Evolutionary conservation across 2,888 invertebrate genomes (phyloP).

Genomic region (Phania funesta): DNA sequence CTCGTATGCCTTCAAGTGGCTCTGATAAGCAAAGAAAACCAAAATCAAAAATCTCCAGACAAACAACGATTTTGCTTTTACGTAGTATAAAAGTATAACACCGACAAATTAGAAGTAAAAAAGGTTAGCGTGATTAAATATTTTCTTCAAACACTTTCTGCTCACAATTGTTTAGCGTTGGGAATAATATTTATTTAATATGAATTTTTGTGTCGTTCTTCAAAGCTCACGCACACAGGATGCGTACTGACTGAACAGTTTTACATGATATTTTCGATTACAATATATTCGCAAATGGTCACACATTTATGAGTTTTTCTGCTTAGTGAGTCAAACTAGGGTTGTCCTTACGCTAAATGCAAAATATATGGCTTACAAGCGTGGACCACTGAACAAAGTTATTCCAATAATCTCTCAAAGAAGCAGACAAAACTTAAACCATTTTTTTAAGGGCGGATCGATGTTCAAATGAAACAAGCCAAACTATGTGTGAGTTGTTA

Average conservation of each 20-base stretch:
- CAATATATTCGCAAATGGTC: slow-evolving; percentile 36
- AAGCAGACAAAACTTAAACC: too few species aligned
- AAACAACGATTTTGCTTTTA: slow-evolving; percentile 46
- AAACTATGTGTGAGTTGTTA: too few species aligned
- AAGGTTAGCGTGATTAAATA: slow-evolving; percentile 35
- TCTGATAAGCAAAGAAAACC: slow-evolving; percentile 8
- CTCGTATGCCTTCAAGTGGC: slow-evolving; percentile 40
- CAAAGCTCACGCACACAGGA: background rate
- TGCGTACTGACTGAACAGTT: background rate
- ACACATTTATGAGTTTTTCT: background rate
- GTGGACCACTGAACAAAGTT: too few species aligned
- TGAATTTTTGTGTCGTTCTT: background rate
- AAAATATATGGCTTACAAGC: too few species aligned
- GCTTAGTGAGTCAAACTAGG: background rate
- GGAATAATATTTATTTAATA: slow-evolving; percentile 26
- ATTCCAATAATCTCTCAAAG: too few species aligned
- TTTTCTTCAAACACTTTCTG: slow-evolving; percentile 8
- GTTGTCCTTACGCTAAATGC: too few species aligned
- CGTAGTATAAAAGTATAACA: background rate
- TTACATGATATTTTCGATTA: slow-evolving; percentile 50
- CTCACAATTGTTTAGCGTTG: slow-evolving; percentile 25
- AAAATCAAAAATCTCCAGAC: slow-evolving; percentile 39
- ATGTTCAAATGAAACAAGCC: too few species aligned
- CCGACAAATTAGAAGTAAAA: background rate
- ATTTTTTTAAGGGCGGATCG: too few species aligned